phyloP scores from a whole-genome alignment of 2,888 invertebrate species.

The Melanargia galathea region DNA sequence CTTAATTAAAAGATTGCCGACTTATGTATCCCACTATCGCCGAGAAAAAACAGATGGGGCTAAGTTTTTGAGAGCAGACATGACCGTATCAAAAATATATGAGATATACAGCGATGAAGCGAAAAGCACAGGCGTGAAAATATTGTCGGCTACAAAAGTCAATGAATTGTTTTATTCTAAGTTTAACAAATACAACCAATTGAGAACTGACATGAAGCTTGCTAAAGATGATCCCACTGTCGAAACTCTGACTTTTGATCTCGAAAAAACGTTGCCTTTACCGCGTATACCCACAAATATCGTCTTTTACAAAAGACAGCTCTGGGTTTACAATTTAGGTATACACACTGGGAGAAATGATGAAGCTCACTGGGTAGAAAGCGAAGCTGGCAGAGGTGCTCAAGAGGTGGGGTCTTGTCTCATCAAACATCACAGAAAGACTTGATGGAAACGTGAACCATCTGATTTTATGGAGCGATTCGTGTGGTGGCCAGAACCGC shows the following conservation, averaged over 20 bases:
- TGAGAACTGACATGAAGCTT: too few species aligned
- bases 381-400: background rate
- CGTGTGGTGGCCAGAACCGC: constrained; percentile 43
- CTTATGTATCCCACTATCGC: too few species aligned
- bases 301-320: background rate
- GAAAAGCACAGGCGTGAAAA: too few species aligned
- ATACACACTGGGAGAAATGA: background rate
- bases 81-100: too few species aligned
- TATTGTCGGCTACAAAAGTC: too few species aligned
- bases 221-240: background rate
- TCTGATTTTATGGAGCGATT: constrained; percentile 39
- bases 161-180: too few species aligned
- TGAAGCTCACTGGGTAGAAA: background rate
- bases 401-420: constrained; percentile 15
- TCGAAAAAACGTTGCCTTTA: background rate
- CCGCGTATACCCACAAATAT: background rate
- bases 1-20: too few species aligned
- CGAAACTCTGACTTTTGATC: background rate
- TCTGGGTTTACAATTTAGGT: constrained; percentile 1
- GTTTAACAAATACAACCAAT: too few species aligned
- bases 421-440: constrained; percentile 32
- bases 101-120: too few species aligned
- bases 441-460: constrained; percentile 26
- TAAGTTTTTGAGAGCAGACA: too few species aligned
- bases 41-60: too few species aligned